These are phyloP conservation scores for Drosophila austrosaltans DNA, from an alignment of 2,888 invertebrate genomes.

Conservation along the genomic window DNA sequence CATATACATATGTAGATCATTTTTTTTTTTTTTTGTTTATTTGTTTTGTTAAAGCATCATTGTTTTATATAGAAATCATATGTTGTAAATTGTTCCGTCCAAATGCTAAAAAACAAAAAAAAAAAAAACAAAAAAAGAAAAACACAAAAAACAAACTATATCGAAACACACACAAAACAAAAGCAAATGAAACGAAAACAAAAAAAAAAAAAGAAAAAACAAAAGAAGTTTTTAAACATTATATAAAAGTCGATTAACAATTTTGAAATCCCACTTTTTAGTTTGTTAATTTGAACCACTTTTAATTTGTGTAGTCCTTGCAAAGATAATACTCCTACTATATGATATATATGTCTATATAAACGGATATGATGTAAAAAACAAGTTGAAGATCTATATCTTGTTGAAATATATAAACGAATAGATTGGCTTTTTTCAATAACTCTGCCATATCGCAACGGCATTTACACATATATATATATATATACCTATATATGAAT, in stretches of 20 bases:
- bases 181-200: slow-evolving; percentile 31
- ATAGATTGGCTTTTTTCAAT: background rate
- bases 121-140: slow-evolving; percentile 37
- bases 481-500: no score
- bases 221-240: slow-evolving; percentile 2
- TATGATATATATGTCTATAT: slow-evolving; percentile 2
- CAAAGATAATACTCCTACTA: slow-evolving; percentile 10
- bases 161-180: slow-evolving; percentile 39
- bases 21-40: slow-evolving; percentile 34
- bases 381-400: background rate
- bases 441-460: no score
- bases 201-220: slow-evolving; percentile 26
- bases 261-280: slow-evolving; percentile 12
- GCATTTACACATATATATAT: no score
- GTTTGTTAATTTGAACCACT: background rate
- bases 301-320: slow-evolving; percentile 28
- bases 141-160: slow-evolving; percentile 39
- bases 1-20: slow-evolving; percentile 18
- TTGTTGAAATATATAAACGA: background rate
- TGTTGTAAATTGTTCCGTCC: slow-evolving; percentile 78
- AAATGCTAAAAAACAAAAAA: slow-evolving; percentile 48
- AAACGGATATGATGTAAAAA: background rate
- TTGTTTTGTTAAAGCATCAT: slow-evolving; percentile 53
- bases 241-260: background rate
- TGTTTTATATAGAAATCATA: slow-evolving; percentile 73